Evolutionary conservation across 2,888 invertebrate genomes (phyloP).

Genomic region (Lagria hirta): DNA sequence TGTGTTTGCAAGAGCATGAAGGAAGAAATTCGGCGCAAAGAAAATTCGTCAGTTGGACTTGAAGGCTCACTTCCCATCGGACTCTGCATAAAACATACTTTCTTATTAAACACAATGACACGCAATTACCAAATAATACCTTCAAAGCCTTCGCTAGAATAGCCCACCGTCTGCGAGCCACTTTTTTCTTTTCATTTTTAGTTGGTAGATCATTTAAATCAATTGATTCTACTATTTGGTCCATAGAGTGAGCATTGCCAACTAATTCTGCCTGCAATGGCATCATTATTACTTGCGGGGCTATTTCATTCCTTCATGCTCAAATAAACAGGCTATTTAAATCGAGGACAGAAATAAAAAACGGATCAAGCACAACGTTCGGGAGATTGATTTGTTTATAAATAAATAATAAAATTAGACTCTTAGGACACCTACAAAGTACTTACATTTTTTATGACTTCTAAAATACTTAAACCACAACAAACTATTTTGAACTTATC

Average conservation of each 20-base stretch:
- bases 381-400: too few species aligned
- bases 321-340: slow-evolving; percentile 30
- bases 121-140: slow-evolving; percentile 42
- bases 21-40: slow-evolving; percentile 62
- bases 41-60: slow-evolving; percentile 56
- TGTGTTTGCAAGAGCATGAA: slow-evolving; percentile 60
- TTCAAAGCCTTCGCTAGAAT: slow-evolving; percentile 67
- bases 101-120: too few species aligned
- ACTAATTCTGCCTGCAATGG: slow-evolving; percentile 42
- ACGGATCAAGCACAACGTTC: too few species aligned
- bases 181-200: slow-evolving; percentile 54
- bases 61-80: slow-evolving; percentile 53
- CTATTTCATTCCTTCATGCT: slow-evolving; percentile 46
- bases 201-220: slow-evolving; percentile 48
- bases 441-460: too few species aligned
- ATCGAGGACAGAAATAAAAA: too few species aligned
- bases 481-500: too few species aligned
- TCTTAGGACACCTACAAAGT: too few species aligned
- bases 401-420: too few species aligned
- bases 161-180: slow-evolving; percentile 69
- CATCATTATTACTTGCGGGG: slow-evolving; percentile 33
- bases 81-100: too few species aligned
- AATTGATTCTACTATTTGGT: slow-evolving; percentile 49
- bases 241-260: slow-evolving; percentile 49
- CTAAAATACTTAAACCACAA: too few species aligned